Evolutionary conservation across 2,113 vertebrate genomes (phyloP).

Genomic region (Hiodon alosoides): DNA sequence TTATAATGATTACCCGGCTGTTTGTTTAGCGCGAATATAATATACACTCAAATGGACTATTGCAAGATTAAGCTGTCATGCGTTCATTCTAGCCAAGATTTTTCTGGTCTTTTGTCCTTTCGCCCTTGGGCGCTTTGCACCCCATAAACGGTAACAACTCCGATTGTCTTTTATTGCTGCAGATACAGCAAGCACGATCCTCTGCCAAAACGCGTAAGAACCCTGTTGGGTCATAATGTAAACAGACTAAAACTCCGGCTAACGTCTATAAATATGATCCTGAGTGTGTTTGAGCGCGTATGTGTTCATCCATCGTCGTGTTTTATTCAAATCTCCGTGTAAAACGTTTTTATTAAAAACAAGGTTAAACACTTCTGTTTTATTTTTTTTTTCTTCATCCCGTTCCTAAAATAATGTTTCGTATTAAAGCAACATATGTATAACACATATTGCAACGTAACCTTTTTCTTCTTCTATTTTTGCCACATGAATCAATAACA

Average conservation of each 20-base stretch:
- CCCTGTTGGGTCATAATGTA: no score
- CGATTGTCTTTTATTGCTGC: slow-evolving; percentile 79
- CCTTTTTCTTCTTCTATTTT: no score
- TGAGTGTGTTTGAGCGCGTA: not conserved
- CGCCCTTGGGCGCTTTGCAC: slow-evolving; percentile 74
- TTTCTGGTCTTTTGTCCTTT: slow-evolving; percentile 32
- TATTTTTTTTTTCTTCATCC: no score
- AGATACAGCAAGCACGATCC: slow-evolving; percentile 54
- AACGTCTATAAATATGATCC: slow-evolving; percentile 1
- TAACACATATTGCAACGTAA: no score
- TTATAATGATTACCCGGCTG: not conserved
- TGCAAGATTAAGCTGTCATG: slow-evolving; percentile 11
- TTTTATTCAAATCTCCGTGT: not conserved
- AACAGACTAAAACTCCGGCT: no score
- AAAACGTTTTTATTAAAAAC: not conserved
- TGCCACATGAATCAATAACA: no score
- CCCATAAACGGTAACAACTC: slow-evolving; percentile 84
- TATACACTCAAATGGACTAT: not conserved
- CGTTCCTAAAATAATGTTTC: no score
- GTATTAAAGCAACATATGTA: no score
- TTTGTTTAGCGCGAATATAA: not conserved
- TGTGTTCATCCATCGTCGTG: not conserved
- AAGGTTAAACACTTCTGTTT: no score
- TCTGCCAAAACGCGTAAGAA: slow-evolving; percentile 48
- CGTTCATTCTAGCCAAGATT: not conserved